A percentile compares a stretch with the other conserved stretches of the same genome.
Conservation (phyloP, 2,113 vertebrate genomes). For the Eptesicus fuscus region DNA sequence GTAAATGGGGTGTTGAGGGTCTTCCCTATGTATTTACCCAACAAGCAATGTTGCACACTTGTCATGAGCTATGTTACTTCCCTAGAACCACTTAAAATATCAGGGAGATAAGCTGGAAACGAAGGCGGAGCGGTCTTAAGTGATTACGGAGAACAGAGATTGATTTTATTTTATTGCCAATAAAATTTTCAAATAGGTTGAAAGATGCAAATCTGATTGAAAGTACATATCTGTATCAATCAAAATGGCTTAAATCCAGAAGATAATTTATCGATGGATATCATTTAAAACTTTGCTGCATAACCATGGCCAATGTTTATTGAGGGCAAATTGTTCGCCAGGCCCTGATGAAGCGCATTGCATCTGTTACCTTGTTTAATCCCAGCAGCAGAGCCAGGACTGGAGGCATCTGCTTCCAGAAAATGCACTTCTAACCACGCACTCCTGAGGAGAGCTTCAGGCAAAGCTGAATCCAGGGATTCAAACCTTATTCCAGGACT, state of each 20-base stretch:
- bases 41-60: neutral
- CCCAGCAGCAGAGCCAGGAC: neutral
- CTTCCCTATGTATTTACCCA: neutral
- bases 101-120: neutral
- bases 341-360: neutral
- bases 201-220: slow-evolving; percentile 1
- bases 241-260: neutral
- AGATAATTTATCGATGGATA: neutral
- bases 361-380: neutral
- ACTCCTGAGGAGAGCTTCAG: neutral
- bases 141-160: slow-evolving; percentile 1
- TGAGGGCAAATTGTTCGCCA: neutral
- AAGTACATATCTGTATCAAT: neutral
- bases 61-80: neutral
- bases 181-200: neutral
- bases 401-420: neutral
- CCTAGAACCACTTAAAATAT: neutral
- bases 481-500: neutral
- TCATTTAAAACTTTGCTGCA: neutral
- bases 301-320: neutral
- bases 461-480: slow-evolving; percentile 3
- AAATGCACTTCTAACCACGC: neutral
- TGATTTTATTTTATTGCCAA: slow-evolving; percentile 27
- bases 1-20: neutral
- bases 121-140: neutral